Evolutionary conservation across 2,888 invertebrate species (phyloP).

Genomic region (Pristionchus entomophagus): DNA sequence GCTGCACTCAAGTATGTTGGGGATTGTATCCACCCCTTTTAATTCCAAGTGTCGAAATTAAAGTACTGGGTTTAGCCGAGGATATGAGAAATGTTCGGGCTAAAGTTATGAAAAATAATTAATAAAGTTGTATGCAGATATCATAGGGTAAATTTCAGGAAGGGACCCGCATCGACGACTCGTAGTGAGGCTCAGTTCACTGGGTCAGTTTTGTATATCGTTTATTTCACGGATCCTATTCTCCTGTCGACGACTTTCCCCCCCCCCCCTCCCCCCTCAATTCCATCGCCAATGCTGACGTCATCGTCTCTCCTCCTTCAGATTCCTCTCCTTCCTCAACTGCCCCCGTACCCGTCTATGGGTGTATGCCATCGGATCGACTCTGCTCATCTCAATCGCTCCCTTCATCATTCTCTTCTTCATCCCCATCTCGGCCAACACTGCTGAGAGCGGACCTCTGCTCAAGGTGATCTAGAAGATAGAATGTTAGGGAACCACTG

Average conservation of each 20-base stretch:
- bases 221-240: too few species aligned
- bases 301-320: conserved; percentile 53
- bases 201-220: too few species aligned
- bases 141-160: conserved; percentile 7
- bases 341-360: conserved; percentile 71
- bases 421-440: conserved; percentile 86
- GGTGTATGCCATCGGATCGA: conserved; percentile 81
- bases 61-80: too few species aligned
- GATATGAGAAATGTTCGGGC: too few species aligned
- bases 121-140: too few species aligned
- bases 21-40: too few species aligned
- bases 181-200: conserved; percentile 40
- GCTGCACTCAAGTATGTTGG: neutral
- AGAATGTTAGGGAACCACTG: too few species aligned
- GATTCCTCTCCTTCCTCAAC: conserved; percentile 68
- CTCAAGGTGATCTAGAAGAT: conserved; percentile 57
- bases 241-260: neutral
- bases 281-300: neutral
- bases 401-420: conserved; percentile 93
- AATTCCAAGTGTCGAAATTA: too few species aligned
- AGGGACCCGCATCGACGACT: conserved; percentile 42
- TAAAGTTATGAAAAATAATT: too few species aligned
- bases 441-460: conserved; percentile 67
- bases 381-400: conserved; percentile 92
- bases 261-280: too few species aligned